Conservation (phyloP, 1,140 invertebrate species). For the Plutomurus gul region DNA sequence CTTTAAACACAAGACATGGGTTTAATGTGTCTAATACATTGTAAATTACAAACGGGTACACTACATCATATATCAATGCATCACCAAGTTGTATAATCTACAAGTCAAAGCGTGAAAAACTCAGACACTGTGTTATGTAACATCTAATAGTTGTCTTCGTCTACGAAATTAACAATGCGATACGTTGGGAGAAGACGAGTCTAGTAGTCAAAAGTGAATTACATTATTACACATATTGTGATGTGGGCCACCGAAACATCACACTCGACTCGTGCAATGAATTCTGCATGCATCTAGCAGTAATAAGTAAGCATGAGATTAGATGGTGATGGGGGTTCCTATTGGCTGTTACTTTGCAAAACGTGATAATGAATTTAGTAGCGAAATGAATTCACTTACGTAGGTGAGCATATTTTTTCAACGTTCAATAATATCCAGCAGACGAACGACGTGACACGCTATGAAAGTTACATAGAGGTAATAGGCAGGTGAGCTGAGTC, state of each 20-base stretch:
- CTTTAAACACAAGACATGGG: background rate
- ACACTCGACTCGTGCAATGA: background rate
- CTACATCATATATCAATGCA: background rate
- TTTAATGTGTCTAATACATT: background rate
- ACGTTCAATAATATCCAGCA: slow-evolving; percentile 3
- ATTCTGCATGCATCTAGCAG: slow-evolving; percentile 21
- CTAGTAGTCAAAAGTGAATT: too few relatives aligned
- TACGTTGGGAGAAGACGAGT: background rate
- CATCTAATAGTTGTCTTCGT: too few relatives aligned
- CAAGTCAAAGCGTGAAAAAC: slow-evolving; percentile 7
- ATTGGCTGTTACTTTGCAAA: slow-evolving; percentile 4
- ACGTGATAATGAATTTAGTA: slow-evolving; percentile 42
- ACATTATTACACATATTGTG: background rate
- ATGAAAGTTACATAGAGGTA: background rate
- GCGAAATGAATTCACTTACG: slow-evolving; percentile 25
- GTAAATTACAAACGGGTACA: background rate
- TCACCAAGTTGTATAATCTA: slow-evolving; percentile 10
- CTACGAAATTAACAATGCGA: background rate
- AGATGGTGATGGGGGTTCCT: background rate
- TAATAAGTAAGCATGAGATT: slow-evolving; percentile 14
- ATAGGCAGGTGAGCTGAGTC: background rate
- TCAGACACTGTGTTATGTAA: background rate
- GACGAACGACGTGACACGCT: too few relatives aligned
- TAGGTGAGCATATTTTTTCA: background rate
- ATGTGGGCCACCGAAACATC: slow-evolving; percentile 4